Evolutionary conservation across 2,113 vertebrate genomes (phyloP).

Genomic region (Syngnathus typhle): DNA sequence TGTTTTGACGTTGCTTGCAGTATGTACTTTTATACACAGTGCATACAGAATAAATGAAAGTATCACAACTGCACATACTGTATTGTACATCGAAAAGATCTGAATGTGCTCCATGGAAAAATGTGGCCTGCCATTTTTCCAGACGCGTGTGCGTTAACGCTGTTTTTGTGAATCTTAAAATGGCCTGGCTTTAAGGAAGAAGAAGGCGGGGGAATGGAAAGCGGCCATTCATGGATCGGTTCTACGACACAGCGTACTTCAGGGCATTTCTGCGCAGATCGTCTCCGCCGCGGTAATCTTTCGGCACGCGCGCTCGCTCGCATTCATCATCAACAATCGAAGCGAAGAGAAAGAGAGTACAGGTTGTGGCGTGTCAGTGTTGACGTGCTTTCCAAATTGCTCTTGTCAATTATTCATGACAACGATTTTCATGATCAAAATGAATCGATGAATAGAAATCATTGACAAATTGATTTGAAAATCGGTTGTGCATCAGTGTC

Average conservation of each 20-base stretch:
- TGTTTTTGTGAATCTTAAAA: constrained; percentile 7
- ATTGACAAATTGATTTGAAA: no score
- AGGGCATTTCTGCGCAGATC: constrained; percentile 95
- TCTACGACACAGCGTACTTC: constrained; percentile 82
- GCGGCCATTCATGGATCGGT: constrained; percentile 83
- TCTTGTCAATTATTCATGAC: no score
- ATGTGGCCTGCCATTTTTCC: not conserved
- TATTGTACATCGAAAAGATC: not conserved
- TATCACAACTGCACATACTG: no score
- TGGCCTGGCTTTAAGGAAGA: constrained; percentile 53
- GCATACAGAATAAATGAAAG: no score
- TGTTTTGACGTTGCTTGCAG: no score
- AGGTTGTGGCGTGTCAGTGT: no score
- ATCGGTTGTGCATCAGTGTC: not conserved
- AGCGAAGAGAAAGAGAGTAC: no score
- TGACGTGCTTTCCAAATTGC: no score
- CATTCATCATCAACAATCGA: not conserved
- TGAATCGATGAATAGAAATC: no score
- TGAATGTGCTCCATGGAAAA: not conserved
- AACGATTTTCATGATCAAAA: no score
- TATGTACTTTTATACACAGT: no score
- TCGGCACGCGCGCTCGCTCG: no score
- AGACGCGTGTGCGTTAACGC: not conserved
- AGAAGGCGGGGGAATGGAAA: constrained; percentile 55
- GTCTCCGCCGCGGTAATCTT: constrained; percentile 87